phyloP scores from a whole-genome alignment of 2,113 vertebrate genomes.

The pig (Sus scrofa) region DNA sequence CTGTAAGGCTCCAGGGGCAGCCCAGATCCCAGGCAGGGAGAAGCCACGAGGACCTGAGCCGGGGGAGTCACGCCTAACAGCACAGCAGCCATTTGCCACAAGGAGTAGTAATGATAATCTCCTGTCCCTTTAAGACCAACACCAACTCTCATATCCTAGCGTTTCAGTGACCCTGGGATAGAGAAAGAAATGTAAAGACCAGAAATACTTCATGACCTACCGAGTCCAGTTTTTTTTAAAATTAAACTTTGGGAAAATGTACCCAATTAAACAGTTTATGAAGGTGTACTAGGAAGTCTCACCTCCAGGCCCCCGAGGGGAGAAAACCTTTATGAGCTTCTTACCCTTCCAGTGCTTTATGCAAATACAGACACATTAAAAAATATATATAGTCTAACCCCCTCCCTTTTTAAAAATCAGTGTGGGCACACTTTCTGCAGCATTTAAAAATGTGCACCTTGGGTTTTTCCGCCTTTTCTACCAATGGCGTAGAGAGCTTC shows the following conservation, averaged over 20 bases:
- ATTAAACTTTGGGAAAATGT: not conserved
- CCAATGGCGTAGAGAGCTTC: not conserved
- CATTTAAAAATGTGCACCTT: not conserved
- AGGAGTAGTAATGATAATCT: not conserved
- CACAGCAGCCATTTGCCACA: not conserved
- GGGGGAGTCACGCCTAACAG: rapidly evolving
- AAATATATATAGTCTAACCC: not conserved
- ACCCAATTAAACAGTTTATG: not conserved
- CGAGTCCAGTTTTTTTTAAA: not conserved
- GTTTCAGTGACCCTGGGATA: not conserved
- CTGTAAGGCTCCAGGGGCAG: not conserved
- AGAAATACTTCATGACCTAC: not conserved
- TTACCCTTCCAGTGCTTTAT: slow-evolving; percentile 1
- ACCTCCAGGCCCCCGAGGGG: not conserved
- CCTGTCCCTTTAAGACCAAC: not conserved
- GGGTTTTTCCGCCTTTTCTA: not conserved
- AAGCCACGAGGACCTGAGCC: not conserved
- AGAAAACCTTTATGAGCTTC: not conserved
- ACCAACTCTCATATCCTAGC: not conserved
- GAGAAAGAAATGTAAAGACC: not conserved
- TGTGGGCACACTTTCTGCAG: not conserved
- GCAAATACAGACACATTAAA: not conserved
- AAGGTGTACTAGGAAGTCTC: not conserved
- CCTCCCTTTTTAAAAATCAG: not conserved
- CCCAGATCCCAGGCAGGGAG: not conserved